These are phyloP conservation scores for Lamproptera curius DNA, from an alignment of 2,888 invertebrate species.

Conservation along the genomic window DNA sequence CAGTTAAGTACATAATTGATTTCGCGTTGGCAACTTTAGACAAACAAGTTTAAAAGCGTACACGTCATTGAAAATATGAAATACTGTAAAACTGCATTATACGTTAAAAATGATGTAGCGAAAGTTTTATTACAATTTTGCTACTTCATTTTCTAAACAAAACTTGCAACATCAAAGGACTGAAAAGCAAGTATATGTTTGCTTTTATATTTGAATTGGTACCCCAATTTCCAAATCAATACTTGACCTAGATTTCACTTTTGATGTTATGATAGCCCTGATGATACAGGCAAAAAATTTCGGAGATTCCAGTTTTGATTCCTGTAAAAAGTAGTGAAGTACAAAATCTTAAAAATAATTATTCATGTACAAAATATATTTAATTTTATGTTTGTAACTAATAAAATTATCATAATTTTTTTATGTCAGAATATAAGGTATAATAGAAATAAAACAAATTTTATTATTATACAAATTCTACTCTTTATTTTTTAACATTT, in stretches of 20 bases:
- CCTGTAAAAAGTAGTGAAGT: too few species aligned
- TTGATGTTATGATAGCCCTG: slow-evolving; percentile 3
- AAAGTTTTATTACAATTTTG: background rate
- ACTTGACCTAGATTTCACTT: slow-evolving; percentile 18
- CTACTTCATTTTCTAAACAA: background rate
- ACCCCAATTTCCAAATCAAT: slow-evolving; percentile 16
- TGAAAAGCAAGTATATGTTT: background rate
- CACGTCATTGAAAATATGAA: background rate
- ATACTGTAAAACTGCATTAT: too few species aligned
- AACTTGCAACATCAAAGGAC: slow-evolving; percentile 12
- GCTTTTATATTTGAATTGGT: slow-evolving; percentile 1
- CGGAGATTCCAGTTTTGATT: background rate
- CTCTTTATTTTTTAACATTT: slow-evolving; percentile 12
- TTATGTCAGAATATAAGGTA: too few species aligned
- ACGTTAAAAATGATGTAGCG: too few species aligned
- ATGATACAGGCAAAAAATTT: background rate
- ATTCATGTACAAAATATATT: too few species aligned
- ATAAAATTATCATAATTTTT: too few species aligned
- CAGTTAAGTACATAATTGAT: too few species aligned
- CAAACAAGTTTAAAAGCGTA: background rate
- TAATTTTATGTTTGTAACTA: too few species aligned
- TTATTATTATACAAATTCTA: too few species aligned
- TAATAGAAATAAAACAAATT: background rate
- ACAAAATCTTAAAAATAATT: too few species aligned
- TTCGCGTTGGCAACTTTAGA: background rate